Evolutionary conservation across 2,113 vertebrate genomes (phyloP), one percentile per base, ranked within the genome.

Genomic region (Erpornis zantholeuca): DNA sequence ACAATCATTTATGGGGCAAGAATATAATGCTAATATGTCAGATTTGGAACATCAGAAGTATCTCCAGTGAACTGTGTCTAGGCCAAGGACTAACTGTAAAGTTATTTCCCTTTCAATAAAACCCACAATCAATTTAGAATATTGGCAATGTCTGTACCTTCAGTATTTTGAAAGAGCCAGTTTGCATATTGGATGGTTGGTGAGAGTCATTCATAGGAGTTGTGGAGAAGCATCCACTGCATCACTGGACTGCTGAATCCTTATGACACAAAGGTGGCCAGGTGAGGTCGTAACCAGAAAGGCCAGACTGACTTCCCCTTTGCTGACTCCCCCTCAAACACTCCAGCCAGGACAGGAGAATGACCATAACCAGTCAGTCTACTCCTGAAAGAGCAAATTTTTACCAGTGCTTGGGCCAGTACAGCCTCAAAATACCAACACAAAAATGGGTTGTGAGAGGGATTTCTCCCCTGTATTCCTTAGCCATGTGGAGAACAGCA

Each of bases 191-290:
- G 11, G 35, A 12, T 42, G 36, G 33, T 54, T 56, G 16, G 12
- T 52, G 6, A 5, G 31, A 54, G 19, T n/a, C 29, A 16, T 20
- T 63, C 56, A 24, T 2, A 50, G 52, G 52, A 45, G 60, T 36
- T 1, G 4, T n/a, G 70, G 59, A 29, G 1, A 7, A 94, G 33
- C 53, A 76, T 13, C 54, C 52, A n/a, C 20, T 1, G 3, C 47
- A n/a, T n/a, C 53, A 3, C 57, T 29, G 86, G 12, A 10, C 63
- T 40, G 24, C 59, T 84, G 86, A 71, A 66, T 42, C 33, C 61
- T 87, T 44, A 0, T 8, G 52, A 35, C 14, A 66, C 0, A 0
- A 54, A 59, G 35, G 36, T 5, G 4, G 36, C 47, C 66, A 71
- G 52, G 56, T 52, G 54, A 53, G 76, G 33, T 25, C 0, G 0